A percentile compares a stretch with the other conserved stretches of the same genome.
These are phyloP conservation scores for Netelia melanura DNA, from an alignment of 2,888 invertebrate genomes.

Conservation along the genomic window DNA sequence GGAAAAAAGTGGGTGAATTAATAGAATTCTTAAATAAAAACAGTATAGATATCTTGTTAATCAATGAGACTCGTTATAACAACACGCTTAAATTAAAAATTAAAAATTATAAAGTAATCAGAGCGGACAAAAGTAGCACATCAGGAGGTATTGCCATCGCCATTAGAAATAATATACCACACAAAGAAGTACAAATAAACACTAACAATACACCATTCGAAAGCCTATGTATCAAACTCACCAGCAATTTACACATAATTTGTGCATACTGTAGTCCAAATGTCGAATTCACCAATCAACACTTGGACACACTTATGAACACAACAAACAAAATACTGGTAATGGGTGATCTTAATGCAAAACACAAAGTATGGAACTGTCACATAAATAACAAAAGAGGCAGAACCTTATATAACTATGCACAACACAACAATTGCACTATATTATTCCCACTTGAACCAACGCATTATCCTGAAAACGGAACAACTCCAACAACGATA, in stretches of 20 bases:
- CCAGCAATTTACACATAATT: neutral
- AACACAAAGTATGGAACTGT: conserved; percentile 28
- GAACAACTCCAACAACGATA: conserved; percentile 52
- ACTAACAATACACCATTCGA: neutral
- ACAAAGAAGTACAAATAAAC: conserved; percentile 6
- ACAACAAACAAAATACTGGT: conserved; percentile 62
- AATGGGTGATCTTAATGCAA: conserved; percentile 66
- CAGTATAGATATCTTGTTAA: conserved; percentile 53
- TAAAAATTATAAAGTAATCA: conserved; percentile 59
- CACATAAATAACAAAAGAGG: too few relatives aligned
- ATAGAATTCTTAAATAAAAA: conserved; percentile 41
- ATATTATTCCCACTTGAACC: too few relatives aligned
- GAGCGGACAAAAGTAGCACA: conserved; percentile 59
- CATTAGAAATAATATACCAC: conserved; percentile 67
- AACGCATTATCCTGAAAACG: conserved; percentile 4
- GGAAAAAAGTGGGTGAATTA: neutral
- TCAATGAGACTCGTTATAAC: conserved; percentile 63
- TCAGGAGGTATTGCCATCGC: conserved; percentile 68
- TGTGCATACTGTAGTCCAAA: too few relatives aligned
- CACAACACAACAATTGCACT: too few relatives aligned
- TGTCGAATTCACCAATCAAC: too few relatives aligned
- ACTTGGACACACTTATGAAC: conserved; percentile 5
- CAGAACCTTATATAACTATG: too few relatives aligned
- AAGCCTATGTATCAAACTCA: neutral
- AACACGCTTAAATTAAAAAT: conserved; percentile 60